phyloP scores from a whole-genome alignment of 2,113 vertebrate genomes.

The Chitala chitala region DNA sequence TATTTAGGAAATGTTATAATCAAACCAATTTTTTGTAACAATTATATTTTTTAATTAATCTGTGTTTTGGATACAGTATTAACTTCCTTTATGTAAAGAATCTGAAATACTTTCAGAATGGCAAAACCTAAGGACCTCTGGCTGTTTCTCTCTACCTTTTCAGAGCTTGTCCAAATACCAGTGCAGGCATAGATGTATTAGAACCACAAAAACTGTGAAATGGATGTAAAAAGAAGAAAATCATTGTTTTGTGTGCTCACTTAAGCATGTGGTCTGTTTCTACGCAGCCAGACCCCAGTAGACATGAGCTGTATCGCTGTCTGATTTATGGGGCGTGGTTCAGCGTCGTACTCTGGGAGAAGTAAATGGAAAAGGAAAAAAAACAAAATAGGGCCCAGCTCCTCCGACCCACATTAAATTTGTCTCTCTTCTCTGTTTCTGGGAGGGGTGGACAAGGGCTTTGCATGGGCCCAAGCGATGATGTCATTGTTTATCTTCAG shows the following conservation, averaged over 20 bases:
- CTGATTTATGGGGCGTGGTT: constrained; percentile 17
- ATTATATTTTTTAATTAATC: too few relatives aligned
- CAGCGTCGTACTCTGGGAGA: neutral
- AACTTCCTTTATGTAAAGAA: too few relatives aligned
- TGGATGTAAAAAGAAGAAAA: neutral
- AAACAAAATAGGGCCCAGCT: neutral
- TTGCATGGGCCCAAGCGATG: constrained; percentile 36
- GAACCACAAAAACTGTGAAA: too few relatives aligned
- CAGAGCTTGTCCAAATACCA: too few relatives aligned
- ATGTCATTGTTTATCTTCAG: constrained; percentile 44
- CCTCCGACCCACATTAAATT: neutral
- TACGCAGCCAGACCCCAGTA: constrained; percentile 20
- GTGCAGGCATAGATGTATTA: too few relatives aligned
- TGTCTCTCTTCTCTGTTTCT: constrained; percentile 3
- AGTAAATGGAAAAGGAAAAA: constrained; percentile 7
- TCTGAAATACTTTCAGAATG: too few relatives aligned
- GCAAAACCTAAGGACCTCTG: too few relatives aligned
- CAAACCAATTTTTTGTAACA: too few relatives aligned
- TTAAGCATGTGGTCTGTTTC: neutral
- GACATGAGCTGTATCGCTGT: constrained; percentile 25
- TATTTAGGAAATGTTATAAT: too few relatives aligned
- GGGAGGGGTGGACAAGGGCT: constrained; percentile 35
- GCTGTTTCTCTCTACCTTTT: too few relatives aligned
- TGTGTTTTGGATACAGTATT: too few relatives aligned
- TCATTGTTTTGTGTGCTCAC: neutral